phyloP scores from a whole-genome alignment of 2,888 invertebrate genomes.

The Hypsopygia costalis region DNA sequence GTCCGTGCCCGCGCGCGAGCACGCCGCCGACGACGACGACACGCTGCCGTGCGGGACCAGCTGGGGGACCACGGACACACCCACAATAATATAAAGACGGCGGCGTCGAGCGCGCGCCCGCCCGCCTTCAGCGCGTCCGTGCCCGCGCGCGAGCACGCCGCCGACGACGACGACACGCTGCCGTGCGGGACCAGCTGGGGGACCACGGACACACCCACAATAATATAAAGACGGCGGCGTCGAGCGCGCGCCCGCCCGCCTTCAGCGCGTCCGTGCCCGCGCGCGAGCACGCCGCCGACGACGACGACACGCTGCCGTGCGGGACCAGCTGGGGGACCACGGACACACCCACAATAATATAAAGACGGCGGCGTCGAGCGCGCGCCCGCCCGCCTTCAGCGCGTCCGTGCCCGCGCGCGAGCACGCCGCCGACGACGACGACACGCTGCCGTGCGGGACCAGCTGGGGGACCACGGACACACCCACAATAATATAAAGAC shows the following conservation, averaged over 20 bases:
- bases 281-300: slow-evolving; percentile 85
- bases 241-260: slow-evolving; percentile 88
- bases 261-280: slow-evolving; percentile 85
- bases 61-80: slow-evolving; percentile 65
- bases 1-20: slow-evolving; percentile 85
- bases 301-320: slow-evolving; percentile 88
- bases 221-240: slow-evolving; percentile 88
- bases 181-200: slow-evolving; percentile 88
- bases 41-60: slow-evolving; percentile 88
- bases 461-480: slow-evolving; percentile 79
- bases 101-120: slow-evolving; percentile 90
- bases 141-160: slow-evolving; percentile 86
- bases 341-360: slow-evolving; percentile 2
- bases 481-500: too few species aligned
- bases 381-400: slow-evolving; percentile 87
- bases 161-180: slow-evolving; percentile 86
- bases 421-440: slow-evolving; percentile 85
- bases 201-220: slow-evolving; percentile 7
- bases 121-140: slow-evolving; percentile 83
- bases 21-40: slow-evolving; percentile 84
- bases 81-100: too few species aligned
- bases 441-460: slow-evolving; percentile 87
- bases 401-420: slow-evolving; percentile 85
- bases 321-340: slow-evolving; percentile 85
- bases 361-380: slow-evolving; percentile 88